A percentile compares a stretch with the other conserved stretches of the same genome.
Conservation (phyloP, 2,888 invertebrate genomes). For the Eupithecia inturbata region DNA sequence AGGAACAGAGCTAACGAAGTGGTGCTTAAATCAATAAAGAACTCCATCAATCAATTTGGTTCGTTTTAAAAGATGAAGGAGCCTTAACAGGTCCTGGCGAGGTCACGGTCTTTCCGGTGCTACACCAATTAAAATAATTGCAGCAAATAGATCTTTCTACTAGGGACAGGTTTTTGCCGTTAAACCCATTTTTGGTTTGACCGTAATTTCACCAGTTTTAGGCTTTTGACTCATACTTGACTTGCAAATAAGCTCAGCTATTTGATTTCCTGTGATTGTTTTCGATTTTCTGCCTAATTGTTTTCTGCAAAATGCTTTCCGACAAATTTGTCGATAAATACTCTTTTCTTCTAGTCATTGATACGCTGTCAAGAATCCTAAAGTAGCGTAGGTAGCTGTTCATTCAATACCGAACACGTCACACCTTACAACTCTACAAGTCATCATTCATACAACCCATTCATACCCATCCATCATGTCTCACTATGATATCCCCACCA, state of each 20-base stretch:
- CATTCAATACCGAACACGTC: slow-evolving; percentile 26
- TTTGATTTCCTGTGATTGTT: neutral
- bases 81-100: slow-evolving; percentile 41
- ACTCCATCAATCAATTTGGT: neutral
- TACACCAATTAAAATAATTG: slow-evolving; percentile 48
- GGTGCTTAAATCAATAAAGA: neutral
- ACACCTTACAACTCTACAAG: slow-evolving; percentile 22
- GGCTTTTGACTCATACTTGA: slow-evolving; percentile 16
- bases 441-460: slow-evolving; percentile 30
- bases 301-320: neutral
- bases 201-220: slow-evolving; percentile 19
- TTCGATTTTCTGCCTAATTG: neutral
- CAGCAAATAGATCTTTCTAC: slow-evolving; percentile 38
- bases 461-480: slow-evolving; percentile 29
- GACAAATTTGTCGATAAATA: neutral
- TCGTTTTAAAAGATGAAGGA: neutral
- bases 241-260: neutral
- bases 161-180: slow-evolving; percentile 44
- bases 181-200: slow-evolving; percentile 7
- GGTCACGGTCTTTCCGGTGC: slow-evolving; percentile 43
- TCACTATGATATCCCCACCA: slow-evolving; percentile 30
- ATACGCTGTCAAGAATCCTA: neutral
- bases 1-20: neutral
- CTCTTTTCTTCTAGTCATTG: neutral
- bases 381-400: neutral